phyloP scores from a whole-genome alignment of 2,888 invertebrate genomes.

The Papilio protenor region DNA sequence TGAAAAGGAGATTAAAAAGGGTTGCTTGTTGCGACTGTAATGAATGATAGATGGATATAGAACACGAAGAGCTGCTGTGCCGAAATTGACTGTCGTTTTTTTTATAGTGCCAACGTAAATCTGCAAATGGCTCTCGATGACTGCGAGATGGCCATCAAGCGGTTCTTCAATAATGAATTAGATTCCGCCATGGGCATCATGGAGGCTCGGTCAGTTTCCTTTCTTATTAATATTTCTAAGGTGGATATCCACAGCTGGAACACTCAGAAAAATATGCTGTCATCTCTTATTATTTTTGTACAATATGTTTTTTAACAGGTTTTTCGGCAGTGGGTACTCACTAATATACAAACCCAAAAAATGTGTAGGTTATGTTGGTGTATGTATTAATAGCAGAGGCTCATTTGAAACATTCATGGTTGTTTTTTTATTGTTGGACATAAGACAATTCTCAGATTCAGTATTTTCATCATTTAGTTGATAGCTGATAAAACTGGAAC shows the following conservation, averaged over 20 bases:
- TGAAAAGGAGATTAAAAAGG: no score
- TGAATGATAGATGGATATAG: background rate
- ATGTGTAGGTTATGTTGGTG: no score
- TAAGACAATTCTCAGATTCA: background rate
- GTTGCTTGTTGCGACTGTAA: background rate
- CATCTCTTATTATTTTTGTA: background rate
- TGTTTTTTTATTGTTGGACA: background rate
- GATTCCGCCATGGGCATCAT: slow-evolving; percentile 91
- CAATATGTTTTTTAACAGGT: background rate
- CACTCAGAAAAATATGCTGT: background rate
- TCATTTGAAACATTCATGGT: background rate
- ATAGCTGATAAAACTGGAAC: background rate
- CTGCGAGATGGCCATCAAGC: slow-evolving; percentile 91
- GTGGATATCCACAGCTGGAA: background rate
- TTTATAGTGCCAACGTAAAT: slow-evolving; percentile 75
- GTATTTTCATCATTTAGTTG: background rate
- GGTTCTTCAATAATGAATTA: slow-evolving; percentile 97
- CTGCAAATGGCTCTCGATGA: slow-evolving; percentile 89
- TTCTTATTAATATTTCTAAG: background rate
- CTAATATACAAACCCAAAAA: background rate
- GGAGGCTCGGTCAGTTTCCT: slow-evolving; percentile 88
- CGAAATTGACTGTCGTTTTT: background rate
- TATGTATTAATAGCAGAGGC: no score
- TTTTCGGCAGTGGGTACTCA: no score
- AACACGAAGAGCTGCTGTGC: background rate